Conservation (phyloP, 2,888 invertebrate genomes). For the Empis stercorea region DNA sequence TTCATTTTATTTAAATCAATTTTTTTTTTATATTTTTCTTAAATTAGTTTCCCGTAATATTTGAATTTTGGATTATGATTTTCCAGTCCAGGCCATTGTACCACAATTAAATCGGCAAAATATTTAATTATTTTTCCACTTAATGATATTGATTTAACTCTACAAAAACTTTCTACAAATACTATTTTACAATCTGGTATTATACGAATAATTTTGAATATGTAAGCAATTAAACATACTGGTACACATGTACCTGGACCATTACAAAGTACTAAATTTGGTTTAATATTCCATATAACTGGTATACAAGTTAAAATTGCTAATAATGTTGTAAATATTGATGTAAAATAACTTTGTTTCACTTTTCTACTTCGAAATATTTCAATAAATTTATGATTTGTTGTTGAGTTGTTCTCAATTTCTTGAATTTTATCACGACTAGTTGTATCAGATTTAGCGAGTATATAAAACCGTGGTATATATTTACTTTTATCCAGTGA, state of each 20-base stretch:
- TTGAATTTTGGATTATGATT: slow-evolving; percentile 39
- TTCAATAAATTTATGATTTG: slow-evolving; percentile 19
- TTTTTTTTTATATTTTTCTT: slow-evolving; percentile 18
- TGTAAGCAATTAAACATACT: slow-evolving; percentile 63
- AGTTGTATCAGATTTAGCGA: slow-evolving; percentile 63
- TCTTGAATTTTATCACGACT: slow-evolving; percentile 54
- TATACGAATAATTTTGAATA: slow-evolving; percentile 57
- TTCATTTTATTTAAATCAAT: background rate
- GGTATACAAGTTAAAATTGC: slow-evolving; percentile 58
- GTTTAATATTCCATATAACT: slow-evolving; percentile 52
- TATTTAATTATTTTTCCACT: slow-evolving; percentile 76
- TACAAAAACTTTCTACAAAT: slow-evolving; percentile 90
- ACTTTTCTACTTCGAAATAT: slow-evolving; percentile 82
- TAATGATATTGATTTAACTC: slow-evolving; percentile 79
- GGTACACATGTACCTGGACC: slow-evolving; percentile 97
- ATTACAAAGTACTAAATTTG: slow-evolving; percentile 78
- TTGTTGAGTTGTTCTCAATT: slow-evolving; percentile 39
- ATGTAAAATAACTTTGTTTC: slow-evolving; percentile 69
- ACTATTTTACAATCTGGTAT: slow-evolving; percentile 52
- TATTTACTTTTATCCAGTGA: slow-evolving; percentile 51
- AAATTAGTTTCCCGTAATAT: slow-evolving; percentile 65
- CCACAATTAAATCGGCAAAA: slow-evolving; percentile 73
- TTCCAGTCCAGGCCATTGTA: slow-evolving; percentile 80
- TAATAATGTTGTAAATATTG: slow-evolving; percentile 62
- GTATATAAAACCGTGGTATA: slow-evolving; percentile 60